These are phyloP conservation scores for Acanthornis magna DNA, from an alignment of 2,797 vertebrate genomes.

Conservation along the genomic window DNA sequence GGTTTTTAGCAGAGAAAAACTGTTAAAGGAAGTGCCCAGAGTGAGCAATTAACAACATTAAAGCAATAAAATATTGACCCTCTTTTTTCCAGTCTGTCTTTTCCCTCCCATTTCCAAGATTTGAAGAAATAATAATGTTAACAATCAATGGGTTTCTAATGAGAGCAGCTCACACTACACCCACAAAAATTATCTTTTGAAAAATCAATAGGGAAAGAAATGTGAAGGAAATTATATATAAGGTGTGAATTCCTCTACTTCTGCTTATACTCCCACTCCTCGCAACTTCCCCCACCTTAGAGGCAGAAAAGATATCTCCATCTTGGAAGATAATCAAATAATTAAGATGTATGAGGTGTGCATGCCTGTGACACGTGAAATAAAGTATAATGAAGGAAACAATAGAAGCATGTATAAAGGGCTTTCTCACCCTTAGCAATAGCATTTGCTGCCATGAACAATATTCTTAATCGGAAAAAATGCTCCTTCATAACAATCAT, in stretches of 20 bases:
- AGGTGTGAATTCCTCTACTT: constrained; percentile 26
- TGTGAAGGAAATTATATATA: constrained; percentile 45
- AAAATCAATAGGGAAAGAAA: constrained; percentile 69
- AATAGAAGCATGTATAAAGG: neutral
- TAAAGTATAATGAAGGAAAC: constrained; percentile 32
- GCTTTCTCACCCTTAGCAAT: neutral
- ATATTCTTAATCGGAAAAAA: constrained; percentile 31
- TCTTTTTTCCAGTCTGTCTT: constrained; percentile 36
- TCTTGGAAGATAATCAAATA: constrained; percentile 31
- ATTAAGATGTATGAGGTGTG: constrained; percentile 62
- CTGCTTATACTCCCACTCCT: neutral
- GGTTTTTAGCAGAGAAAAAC: constrained; percentile 6
- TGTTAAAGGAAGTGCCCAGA: neutral
- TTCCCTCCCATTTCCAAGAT: neutral
- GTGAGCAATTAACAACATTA: constrained; percentile 21
- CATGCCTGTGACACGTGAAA: neutral
- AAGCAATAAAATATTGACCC: constrained; percentile 40
- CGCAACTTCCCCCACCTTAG: neutral
- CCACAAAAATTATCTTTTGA: constrained; percentile 62
- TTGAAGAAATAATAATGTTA: constrained; percentile 49
- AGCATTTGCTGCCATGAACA: constrained; percentile 16
- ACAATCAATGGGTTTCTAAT: constrained; percentile 71
- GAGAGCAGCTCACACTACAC: constrained; percentile 58
- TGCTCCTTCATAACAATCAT: neutral
- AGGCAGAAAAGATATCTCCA: neutral